Conservation (phyloP, 1,140 invertebrate species). For the Eumeta japonica region DNA sequence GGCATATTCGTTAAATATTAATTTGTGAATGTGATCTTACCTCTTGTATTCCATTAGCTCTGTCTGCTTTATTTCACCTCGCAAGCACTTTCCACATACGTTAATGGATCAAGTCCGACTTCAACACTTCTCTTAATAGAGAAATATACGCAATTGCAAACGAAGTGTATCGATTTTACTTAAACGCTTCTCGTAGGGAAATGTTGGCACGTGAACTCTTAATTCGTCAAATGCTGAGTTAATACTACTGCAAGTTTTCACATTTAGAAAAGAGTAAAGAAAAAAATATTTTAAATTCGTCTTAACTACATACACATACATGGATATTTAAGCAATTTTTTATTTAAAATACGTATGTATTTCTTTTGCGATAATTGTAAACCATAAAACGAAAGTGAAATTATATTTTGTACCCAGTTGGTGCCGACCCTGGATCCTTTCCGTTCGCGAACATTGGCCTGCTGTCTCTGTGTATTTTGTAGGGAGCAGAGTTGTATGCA, state of each 20-base stretch:
- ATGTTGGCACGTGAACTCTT: conserved; percentile 93
- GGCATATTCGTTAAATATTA: conserved; percentile 2
- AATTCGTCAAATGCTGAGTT: conserved; percentile 98
- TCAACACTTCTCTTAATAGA: conserved; percentile 82
- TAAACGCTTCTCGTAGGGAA: conserved; percentile 96
- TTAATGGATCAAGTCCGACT: conserved; percentile 88
- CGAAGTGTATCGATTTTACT: conserved; percentile 97
- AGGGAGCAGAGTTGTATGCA: too few relatives aligned
- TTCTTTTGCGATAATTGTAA: too few relatives aligned
- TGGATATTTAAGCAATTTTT: conserved; percentile 33
- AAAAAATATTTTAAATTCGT: too few relatives aligned
- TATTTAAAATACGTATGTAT: too few relatives aligned
- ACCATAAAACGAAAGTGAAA: too few relatives aligned
- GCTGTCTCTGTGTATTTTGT: too few relatives aligned
- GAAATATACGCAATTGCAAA: conserved; percentile 97
- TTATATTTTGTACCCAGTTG: too few relatives aligned
- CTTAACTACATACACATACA: conserved; percentile 38
- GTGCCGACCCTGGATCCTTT: too few relatives aligned
- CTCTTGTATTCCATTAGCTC: conserved; percentile 94
- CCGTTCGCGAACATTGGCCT: too few relatives aligned
- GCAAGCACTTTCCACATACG: conserved; percentile 89
- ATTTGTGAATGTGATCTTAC: conserved; percentile 70
- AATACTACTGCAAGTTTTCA: conserved; percentile 93
- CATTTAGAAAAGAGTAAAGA: too few relatives aligned
- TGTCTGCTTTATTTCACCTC: conserved; percentile 84